These are phyloP conservation scores for Caenorhabditis afra DNA, from an alignment of 2,888 invertebrate species.

Conservation along the genomic window DNA sequence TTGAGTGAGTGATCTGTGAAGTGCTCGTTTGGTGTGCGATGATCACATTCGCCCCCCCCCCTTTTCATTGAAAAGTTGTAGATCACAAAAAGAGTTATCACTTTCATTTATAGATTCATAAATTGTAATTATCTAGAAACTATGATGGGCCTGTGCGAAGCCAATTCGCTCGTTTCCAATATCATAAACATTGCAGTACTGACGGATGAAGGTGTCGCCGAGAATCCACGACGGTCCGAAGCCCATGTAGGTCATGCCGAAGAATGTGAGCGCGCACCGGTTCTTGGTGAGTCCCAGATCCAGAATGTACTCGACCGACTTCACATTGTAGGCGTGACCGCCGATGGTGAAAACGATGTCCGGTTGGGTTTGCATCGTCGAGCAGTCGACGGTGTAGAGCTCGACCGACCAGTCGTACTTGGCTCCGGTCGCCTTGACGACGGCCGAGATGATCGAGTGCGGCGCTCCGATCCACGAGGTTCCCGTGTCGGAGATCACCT, in stretches of 20 bases:
- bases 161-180: constrained; percentile 61
- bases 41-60: too few species aligned
- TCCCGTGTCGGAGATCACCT: constrained; percentile 77
- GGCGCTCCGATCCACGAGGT: constrained; percentile 74
- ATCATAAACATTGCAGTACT: constrained; percentile 66
- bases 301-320: constrained; percentile 74
- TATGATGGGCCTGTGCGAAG: constrained; percentile 60
- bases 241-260: constrained; percentile 60
- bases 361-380: constrained; percentile 59
- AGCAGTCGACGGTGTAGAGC: constrained; percentile 72
- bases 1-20: too few species aligned
- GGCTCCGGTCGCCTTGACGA: constrained; percentile 70
- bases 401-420: constrained; percentile 64
- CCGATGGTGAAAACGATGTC: constrained; percentile 73
- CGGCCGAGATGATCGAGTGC: constrained; percentile 50
- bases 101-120: not conserved
- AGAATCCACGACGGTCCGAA: constrained; percentile 68
- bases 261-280: constrained; percentile 66
- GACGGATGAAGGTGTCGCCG: constrained; percentile 70
- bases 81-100: too few species aligned
- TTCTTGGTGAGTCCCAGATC: constrained; percentile 69
- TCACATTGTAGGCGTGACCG: constrained; percentile 68
- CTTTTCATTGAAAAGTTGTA: too few species aligned
- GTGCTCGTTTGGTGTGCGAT: too few species aligned
- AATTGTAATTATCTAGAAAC: constrained; percentile 24